A percentile compares a stretch with the other conserved stretches of the same genome.
Conservation (phyloP, 2,113 vertebrate species). For the Bos indicus region DNA sequence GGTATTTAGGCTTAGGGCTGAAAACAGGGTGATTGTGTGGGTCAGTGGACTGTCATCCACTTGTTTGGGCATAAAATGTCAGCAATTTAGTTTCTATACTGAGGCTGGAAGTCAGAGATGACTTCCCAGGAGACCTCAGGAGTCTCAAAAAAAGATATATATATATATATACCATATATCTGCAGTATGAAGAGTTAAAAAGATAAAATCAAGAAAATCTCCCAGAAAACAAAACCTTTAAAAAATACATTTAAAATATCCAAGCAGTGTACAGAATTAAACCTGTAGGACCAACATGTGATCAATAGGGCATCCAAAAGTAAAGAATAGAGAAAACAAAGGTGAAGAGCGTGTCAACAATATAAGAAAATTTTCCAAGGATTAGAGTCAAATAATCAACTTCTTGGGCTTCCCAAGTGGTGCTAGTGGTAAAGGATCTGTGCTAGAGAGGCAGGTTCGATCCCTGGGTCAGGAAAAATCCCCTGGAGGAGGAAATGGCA, state of each 20-base stretch:
- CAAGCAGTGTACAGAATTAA: background rate
- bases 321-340: background rate
- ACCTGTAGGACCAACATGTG: background rate
- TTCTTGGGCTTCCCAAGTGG: background rate
- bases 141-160: background rate
- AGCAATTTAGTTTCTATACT: background rate
- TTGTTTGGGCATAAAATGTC: background rate
- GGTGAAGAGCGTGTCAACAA: background rate
- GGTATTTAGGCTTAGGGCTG: background rate
- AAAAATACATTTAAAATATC: background rate
- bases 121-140: background rate
- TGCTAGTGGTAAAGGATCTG: background rate
- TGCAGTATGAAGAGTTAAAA: background rate
- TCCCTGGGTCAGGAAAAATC: background rate
- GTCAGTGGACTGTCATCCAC: background rate
- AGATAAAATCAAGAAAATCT: background rate
- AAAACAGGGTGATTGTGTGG: background rate
- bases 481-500: background rate
- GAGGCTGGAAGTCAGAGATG: background rate
- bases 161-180: background rate
- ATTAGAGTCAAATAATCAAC: background rate
- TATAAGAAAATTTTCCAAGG: background rate
- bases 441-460: background rate
- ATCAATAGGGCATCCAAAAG: background rate
- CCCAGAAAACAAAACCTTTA: background rate